Evolutionary conservation across 2,888 invertebrate genomes (phyloP), one percentile per base, ranked within the genome.

Genomic region (Leptopilina syphax): DNA sequence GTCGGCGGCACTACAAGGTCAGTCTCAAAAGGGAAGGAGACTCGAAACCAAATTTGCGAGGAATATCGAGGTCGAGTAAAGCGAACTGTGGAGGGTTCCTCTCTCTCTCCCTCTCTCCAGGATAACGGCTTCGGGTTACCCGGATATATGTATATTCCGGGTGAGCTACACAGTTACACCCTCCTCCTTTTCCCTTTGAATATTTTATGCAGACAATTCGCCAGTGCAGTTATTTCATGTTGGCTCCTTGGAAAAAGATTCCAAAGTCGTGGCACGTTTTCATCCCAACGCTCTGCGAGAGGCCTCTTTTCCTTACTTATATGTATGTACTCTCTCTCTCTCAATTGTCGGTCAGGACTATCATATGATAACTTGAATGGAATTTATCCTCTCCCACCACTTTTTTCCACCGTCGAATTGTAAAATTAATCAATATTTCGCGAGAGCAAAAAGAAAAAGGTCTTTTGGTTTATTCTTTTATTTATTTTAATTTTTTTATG

Each of bases 151-250:
- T 63, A 84, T 83, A 83, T 83, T 84, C 84, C 85, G 84, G 85
- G 84, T 85, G 85, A 85, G 82, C 82, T 85, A 83, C 79, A 83
- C 82, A 79, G 80, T 81, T 81, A 80, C 83, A 83, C 82, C 77
- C 80, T 79, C 81, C 81, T 80, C 85, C 82, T 50, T 84, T 87
- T 82, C 77, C 84, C 87, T 85, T 85, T 91, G 91, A 90, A 91
- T 90, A 89, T 90, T 91, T 91, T 89, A 91, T 90, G 86, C 87
- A 88, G 89, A 91, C 90, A 90, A 91, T 91, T 91, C 90, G 87
- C 88, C 85, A 86, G 85, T 89, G 90, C 89, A 90, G 90, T 90
- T 90, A 90, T 89, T 90, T 90, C 88, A 88, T 87, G 88, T 86
- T 85, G 84, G 85, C 85, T 84, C 81, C 82, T 81, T 84, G 85